Base-by-base conservation (phyloP, 2,797 vertebrate species). In the Apogon talboti region DNA sequence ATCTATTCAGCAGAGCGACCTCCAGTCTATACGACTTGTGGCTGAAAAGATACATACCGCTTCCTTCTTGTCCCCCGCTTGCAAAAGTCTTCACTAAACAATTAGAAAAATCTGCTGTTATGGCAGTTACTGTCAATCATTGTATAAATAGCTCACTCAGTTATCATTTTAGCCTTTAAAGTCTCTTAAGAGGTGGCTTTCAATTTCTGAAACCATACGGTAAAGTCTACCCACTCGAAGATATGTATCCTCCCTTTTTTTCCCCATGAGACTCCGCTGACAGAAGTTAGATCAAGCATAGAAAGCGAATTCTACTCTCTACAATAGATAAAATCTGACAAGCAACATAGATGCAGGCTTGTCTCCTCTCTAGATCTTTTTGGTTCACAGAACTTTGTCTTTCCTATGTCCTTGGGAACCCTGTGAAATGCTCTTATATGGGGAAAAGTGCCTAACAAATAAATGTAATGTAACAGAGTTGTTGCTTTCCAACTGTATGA, bases 271-370 rank as follows among this genome's bases (percentile, higher is more conserved):
- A 83, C 59, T 68, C 76, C 33, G 12, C 70, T 77, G 81, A 85
- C 79, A 87, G 79, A 85, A 85, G 78, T 89, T 84, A 88, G 74
- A 91, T 91, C 83, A 88, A 81, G 79, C 85, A 81, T 44, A 73
- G 75, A 85, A 76, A 81, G 73, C 13, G 44, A 82, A 79, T 85
- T 83, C 73, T 79, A 11, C 70, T 64, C 73, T 77, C 66, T 38
- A 79, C 70, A 83, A 79, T 52, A 84, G 86, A 87, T 86, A 79
- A 46, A 86, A 91, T 89, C 90, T 90, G 84, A 92, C 83, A 87
- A 77, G 84, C 73, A 87, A 89, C 86, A 88, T 70, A 69, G 80
- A 88, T 84, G 72, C 77, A 81, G 81, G 78, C 83, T 88, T 77
- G 85, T 88, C 84, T 84, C 41, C 50, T 76, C 58, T 57, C 61